A percentile compares a stretch with the other conserved stretches of the same genome.
phyloP scores from a whole-genome alignment of 2,888 invertebrate species.

The Cataglyphis albicans region DNA sequence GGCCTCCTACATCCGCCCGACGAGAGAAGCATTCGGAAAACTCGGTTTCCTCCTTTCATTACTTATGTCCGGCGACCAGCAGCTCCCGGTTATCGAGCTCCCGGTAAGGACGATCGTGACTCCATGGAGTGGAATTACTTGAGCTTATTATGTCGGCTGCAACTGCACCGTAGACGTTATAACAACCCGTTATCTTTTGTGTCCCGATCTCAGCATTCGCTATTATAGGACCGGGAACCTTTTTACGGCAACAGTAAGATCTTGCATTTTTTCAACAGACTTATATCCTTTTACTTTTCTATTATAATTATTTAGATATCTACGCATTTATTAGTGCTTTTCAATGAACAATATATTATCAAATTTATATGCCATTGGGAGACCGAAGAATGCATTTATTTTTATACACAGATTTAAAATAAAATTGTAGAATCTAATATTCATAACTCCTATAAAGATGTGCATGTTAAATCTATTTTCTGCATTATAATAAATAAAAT shows the following conservation, averaged over 20 bases:
- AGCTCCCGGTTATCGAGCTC: constrained; percentile 66
- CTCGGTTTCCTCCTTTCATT: constrained; percentile 69
- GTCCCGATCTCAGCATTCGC: not conserved
- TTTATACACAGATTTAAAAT: not conserved
- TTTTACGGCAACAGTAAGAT: constrained; percentile 1
- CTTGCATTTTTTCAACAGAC: constrained; percentile 15
- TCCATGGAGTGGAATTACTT: constrained; percentile 62
- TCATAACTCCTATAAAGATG: too few relatives aligned
- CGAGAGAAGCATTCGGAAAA: constrained; percentile 69
- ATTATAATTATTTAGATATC: constrained; percentile 3
- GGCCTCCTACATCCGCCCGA: constrained; percentile 64
- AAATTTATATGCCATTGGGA: not conserved
- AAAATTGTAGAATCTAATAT: not conserved
- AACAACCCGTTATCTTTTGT: constrained; percentile 45
- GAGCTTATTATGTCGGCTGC: constrained; percentile 56
- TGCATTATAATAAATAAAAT: not conserved
- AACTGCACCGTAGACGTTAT: constrained; percentile 40
- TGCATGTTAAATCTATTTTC: not conserved
- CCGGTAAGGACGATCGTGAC: constrained; percentile 57
- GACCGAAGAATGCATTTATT: not conserved
- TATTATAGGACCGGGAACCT: not conserved
- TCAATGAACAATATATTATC: not conserved
- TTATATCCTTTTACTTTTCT: constrained; percentile 9
- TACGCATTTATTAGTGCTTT: not conserved
- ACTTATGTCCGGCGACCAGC: constrained; percentile 69